Evolutionary conservation across 2,888 invertebrate genomes (phyloP).

Genomic region (Anthrax anthrax): DNA sequence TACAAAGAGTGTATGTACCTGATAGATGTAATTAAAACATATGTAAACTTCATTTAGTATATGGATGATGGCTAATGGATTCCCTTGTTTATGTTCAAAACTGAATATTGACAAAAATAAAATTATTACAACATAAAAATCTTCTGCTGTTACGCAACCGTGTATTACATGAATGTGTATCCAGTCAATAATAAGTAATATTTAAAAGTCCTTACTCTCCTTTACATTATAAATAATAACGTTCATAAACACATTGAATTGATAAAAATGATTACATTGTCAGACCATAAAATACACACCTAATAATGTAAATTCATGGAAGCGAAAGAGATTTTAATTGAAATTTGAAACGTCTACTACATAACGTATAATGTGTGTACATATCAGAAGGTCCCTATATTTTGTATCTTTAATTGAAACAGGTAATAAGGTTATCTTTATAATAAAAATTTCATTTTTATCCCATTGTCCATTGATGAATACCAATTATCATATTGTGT

Average conservation of each 20-base stretch:
- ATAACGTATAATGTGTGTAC: too few species aligned
- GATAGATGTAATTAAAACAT: constrained; percentile 19
- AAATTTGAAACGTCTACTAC: constrained; percentile 9
- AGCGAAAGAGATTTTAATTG: constrained; percentile 10
- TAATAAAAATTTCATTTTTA: constrained; percentile 5
- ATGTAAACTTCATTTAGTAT: constrained; percentile 21
- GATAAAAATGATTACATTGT: constrained; percentile 15
- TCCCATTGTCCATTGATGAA: constrained; percentile 6
- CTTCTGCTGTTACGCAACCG: too few species aligned
- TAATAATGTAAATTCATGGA: constrained; percentile 9
- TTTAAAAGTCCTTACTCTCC: too few species aligned
- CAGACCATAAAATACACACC: constrained; percentile 14
- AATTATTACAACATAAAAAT: too few species aligned
- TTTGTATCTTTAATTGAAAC: constrained; percentile 35
- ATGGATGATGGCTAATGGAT: constrained; percentile 19
- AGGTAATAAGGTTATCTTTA: constrained; percentile 31
- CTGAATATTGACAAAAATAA: too few species aligned
- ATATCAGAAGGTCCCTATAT: constrained; percentile 16
- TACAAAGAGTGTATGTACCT: too few species aligned
- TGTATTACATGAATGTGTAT: too few species aligned
- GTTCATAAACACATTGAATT: too few species aligned
- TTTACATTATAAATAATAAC: too few species aligned
- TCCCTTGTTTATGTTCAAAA: constrained; percentile 16
- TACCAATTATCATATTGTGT: constrained; percentile 3
- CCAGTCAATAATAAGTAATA: too few species aligned